Evolutionary conservation across 2,113 vertebrate species (phyloP).

Genomic region (Orcinus orca): DNA sequence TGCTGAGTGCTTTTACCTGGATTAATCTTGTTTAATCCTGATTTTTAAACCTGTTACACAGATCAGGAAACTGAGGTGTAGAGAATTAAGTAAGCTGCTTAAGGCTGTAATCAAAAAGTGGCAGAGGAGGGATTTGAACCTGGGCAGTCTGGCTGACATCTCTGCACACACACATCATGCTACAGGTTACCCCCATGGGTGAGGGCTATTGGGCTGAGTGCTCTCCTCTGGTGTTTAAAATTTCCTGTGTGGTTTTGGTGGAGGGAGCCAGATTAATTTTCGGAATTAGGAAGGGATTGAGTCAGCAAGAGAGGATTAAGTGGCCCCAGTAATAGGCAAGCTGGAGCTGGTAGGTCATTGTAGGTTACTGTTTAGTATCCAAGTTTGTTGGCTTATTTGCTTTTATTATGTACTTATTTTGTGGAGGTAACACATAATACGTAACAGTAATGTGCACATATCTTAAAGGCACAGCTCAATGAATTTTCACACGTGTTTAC

Average conservation of each 20-base stretch:
- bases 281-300: background rate
- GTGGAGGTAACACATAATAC: background rate
- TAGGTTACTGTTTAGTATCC: background rate
- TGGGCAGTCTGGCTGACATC: background rate
- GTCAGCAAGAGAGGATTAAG: background rate
- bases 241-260: background rate
- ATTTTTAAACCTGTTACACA: conserved; percentile 46
- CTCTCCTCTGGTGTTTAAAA: background rate
- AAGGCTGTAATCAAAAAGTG: background rate
- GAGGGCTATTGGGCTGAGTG: background rate
- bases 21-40: conserved; percentile 50
- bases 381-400: conserved; percentile 35
- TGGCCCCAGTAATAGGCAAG: background rate
- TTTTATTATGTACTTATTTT: conserved; percentile 52
- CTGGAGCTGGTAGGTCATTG: background rate
- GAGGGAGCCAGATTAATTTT: conserved; percentile 11
- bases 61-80: conserved; percentile 51
- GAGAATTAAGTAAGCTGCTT: conserved; percentile 30
- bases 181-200: rapidly evolving
- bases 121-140: background rate
- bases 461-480: background rate
- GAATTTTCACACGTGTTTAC: background rate
- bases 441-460: background rate
- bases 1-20: background rate
- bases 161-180: background rate